Evolutionary conservation across 2,113 vertebrate species (phyloP).

Genomic region (Centropristis striata): DNA sequence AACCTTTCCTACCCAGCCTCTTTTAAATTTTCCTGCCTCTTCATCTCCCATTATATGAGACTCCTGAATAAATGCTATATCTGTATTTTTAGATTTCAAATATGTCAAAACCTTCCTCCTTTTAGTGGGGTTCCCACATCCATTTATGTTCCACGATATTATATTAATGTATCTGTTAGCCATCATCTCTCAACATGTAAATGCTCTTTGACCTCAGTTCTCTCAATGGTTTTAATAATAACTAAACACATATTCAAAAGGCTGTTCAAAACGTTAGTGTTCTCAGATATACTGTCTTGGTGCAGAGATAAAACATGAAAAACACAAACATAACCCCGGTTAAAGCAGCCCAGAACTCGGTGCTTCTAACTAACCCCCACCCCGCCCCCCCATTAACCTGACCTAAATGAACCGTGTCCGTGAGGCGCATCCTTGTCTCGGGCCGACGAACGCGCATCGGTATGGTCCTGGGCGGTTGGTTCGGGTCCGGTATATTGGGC

Average conservation of each 20-base stretch:
- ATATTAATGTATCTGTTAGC: background rate
- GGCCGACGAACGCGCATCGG: background rate
- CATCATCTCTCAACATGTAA: background rate
- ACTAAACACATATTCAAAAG: no score
- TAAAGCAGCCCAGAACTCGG: background rate
- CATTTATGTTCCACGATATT: background rate
- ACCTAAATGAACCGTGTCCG: background rate
- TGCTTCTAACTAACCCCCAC: background rate
- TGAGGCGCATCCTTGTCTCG: background rate
- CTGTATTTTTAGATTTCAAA: background rate
- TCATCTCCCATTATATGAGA: background rate
- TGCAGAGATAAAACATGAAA: background rate
- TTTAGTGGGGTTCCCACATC: background rate
- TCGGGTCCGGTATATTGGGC: no score
- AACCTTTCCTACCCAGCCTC: background rate
- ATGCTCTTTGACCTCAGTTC: no score
- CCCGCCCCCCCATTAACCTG: no score
- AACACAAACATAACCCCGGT: no score
- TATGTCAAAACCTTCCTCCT: background rate
- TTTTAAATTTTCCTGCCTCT: background rate
- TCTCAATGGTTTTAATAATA: no score
- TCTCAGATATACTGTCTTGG: background rate
- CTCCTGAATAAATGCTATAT: slow-evolving; percentile 8
- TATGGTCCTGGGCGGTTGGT: background rate
- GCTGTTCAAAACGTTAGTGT: no score